phyloP scores from a whole-genome alignment of 2,113 vertebrate genomes.

The Strigops habroptila region DNA sequence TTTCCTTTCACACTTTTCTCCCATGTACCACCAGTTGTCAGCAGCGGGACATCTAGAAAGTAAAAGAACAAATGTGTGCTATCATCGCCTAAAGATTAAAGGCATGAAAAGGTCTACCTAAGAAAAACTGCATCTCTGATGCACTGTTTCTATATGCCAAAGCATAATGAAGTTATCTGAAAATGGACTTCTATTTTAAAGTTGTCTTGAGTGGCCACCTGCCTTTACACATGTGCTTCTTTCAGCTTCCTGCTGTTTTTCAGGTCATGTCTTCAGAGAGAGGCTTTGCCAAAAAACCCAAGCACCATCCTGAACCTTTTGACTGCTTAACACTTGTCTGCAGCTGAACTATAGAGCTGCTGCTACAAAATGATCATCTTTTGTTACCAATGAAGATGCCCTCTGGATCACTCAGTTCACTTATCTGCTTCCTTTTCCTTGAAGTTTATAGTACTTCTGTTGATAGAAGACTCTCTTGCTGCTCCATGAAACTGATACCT shows the following conservation, averaged over 20 bases:
- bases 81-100: background rate
- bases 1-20: slow-evolving; percentile 79
- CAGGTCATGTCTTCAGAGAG: background rate
- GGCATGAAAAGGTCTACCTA: background rate
- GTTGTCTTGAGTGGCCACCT: background rate
- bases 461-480: background rate
- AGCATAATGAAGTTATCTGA: background rate
- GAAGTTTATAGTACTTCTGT: background rate
- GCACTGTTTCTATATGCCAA: background rate
- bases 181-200: background rate
- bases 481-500: background rate
- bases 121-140: background rate
- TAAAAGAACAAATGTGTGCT: background rate
- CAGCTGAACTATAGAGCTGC: background rate
- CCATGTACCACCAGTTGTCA: slow-evolving; percentile 86
- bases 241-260: background rate
- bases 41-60: slow-evolving; percentile 80
- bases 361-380: background rate
- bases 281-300: background rate
- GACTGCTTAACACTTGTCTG: background rate
- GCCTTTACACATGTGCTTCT: background rate
- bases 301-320: background rate
- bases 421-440: background rate
- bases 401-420: background rate
- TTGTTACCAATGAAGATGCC: background rate